Conservation (phyloP, 2,113 vertebrate genomes). For the Chelonoidis abingdonii region DNA sequence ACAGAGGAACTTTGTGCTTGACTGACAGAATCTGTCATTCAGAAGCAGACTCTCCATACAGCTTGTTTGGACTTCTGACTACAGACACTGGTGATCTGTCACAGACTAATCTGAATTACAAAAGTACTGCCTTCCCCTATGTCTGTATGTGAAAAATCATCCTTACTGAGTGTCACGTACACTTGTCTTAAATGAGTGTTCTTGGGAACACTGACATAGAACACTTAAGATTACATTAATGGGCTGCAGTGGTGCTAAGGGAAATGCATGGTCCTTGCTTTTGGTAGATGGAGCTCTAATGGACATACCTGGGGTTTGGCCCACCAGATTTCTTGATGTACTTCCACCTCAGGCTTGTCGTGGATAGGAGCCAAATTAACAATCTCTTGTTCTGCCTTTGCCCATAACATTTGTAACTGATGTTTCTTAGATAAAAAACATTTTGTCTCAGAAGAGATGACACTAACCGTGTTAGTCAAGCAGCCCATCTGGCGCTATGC, state of each 20-base stretch:
- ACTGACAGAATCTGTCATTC: not conserved
- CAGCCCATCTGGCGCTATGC: not conserved
- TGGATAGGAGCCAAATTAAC: not conserved
- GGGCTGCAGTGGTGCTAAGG: not conserved
- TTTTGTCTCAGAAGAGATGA: not conserved
- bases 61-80: not conserved
- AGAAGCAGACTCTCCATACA: not conserved
- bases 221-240: not conserved
- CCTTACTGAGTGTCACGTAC: not conserved
- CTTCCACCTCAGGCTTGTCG: not conserved
- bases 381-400: not conserved
- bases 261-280: not conserved
- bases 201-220: not conserved
- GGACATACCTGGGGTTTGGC: not conserved
- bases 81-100: not conserved
- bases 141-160: not conserved
- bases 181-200: not conserved
- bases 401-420: not conserved
- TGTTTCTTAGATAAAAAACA: not conserved
- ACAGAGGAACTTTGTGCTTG: not conserved
- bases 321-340: not conserved
- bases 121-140: not conserved
- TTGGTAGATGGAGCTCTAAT: not conserved
- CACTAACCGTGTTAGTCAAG: not conserved
- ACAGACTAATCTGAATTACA: not conserved